Percentiles rank a stretch among this genome's conserved stretches.
These are phyloP conservation scores for Dasyurus viverrinus DNA, from an alignment of 2,113 vertebrate species.

Conservation along the genomic window DNA sequence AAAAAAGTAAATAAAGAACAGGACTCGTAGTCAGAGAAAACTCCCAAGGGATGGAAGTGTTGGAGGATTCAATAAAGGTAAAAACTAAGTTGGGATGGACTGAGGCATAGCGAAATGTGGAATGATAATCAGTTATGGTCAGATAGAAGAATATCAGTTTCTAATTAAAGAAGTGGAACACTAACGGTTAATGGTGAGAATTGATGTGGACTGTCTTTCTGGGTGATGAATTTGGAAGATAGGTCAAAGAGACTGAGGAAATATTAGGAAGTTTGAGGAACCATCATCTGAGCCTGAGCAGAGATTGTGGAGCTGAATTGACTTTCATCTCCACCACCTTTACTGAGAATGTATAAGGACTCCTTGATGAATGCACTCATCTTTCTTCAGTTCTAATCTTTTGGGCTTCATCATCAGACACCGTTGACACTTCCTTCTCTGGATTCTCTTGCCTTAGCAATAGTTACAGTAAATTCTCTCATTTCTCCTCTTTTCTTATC, in stretches of 20 bases:
- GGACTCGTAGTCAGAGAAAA: neutral
- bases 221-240: neutral
- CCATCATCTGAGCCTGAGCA: neutral
- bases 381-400: neutral
- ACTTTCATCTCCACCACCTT: neutral
- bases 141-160: neutral
- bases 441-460: neutral
- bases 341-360: neutral
- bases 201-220: neutral
- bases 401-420: neutral
- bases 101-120: neutral
- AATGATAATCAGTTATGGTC: neutral
- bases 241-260: neutral
- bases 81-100: neutral
- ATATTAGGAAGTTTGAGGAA: neutral
- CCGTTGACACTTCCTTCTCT: neutral
- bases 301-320: neutral
- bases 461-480: neutral
- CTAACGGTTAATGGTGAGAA: neutral
- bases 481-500: neutral
- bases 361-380: neutral
- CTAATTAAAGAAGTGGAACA: neutral
- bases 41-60: neutral
- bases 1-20: neutral
- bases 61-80: neutral